These are phyloP conservation scores for Physella acuta DNA, from an alignment of 1,140 invertebrate species.

Conservation along the genomic window DNA sequence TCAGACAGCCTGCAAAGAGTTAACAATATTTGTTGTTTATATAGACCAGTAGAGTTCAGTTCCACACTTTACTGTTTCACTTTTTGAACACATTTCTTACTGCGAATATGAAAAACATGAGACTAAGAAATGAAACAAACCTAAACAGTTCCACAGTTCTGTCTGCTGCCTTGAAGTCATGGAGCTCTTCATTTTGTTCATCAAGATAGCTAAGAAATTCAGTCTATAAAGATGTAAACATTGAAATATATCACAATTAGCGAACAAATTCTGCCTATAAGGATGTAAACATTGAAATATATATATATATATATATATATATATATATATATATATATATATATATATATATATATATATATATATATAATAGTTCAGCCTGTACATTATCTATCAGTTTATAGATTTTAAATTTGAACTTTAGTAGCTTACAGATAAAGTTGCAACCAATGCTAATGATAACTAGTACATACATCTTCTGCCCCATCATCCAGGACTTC, in stretches of 20 bases:
- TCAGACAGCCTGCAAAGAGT: constrained; percentile 35
- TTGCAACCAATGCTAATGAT: too few species aligned
- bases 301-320: too few species aligned
- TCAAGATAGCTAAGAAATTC: not conserved
- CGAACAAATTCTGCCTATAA: too few species aligned
- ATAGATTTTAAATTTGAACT: too few species aligned
- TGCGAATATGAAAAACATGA: not conserved
- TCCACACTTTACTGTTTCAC: not conserved
- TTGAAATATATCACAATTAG: too few species aligned
- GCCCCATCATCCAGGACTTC: constrained; percentile 38
- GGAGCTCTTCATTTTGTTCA: constrained; percentile 6
- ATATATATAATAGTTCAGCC: too few species aligned
- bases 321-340: too few species aligned
- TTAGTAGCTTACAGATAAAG: too few species aligned
- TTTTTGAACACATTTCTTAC: not conserved
- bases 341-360: too few species aligned
- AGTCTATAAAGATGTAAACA: not conserved
- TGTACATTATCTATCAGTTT: too few species aligned
- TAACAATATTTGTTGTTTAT: not conserved
- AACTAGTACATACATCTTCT: too few species aligned
- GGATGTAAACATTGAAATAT: too few species aligned
- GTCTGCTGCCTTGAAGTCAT: constrained; percentile 2
- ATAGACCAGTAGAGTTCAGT: not conserved
- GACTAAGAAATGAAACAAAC: not conserved
- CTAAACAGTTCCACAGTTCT: constrained; percentile 25